Base-by-base conservation (phyloP, 53 echinoderm and acorn worm genomes). In the Glandiceps talaboti region DNA sequence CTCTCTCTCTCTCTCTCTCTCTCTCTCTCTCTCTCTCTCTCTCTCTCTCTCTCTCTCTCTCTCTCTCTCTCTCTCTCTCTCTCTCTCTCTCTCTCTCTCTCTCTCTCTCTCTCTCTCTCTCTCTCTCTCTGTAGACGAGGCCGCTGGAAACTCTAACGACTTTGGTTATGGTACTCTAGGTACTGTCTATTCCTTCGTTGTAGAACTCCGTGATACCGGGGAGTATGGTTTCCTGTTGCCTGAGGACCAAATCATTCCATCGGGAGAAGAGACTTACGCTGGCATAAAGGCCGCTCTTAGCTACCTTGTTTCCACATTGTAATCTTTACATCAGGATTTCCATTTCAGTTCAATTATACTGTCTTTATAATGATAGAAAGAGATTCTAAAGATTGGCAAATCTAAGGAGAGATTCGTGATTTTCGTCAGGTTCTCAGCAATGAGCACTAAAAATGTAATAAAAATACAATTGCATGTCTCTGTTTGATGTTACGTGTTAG, bases 131-230 rank as follows among this genome's bases (percentile, higher is more conserved):
- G 64, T 26, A 25, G 77, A 32, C 31, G 79, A 78, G 6, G 32
- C 79, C 1, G 79, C 79, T 26, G 31, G 31, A 25, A 32, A 32
- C 14, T 14, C 32, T n/a, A 78, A 32, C 32, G 79, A 78, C 1
- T 31, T 32, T 28, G 31, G 32, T 26, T 31, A 31, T 0, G 31
- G 32, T 32, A 1, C 14, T 26, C 30, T 31, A 31, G 79, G 79
- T 26, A n/a, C 79, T 32, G 27, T 25, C 1, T 78, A 32, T 32
- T 82, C 85, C 1, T 89, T 82, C 83, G 82, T 76, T 20, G 85
- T 89, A 14, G 89, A 89, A 77, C 75, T 89, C 25, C 83, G 85
- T 0, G 89, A 89, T 32, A 80, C 72, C 12, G 89, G 89, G 0
- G 45, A 33, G 25, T 73, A 89, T 80, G 85, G 89, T 12, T 86